These are phyloP conservation scores for Istiophorus platypterus DNA, from an alignment of 2,113 vertebrate species.

Conservation along the genomic window DNA sequence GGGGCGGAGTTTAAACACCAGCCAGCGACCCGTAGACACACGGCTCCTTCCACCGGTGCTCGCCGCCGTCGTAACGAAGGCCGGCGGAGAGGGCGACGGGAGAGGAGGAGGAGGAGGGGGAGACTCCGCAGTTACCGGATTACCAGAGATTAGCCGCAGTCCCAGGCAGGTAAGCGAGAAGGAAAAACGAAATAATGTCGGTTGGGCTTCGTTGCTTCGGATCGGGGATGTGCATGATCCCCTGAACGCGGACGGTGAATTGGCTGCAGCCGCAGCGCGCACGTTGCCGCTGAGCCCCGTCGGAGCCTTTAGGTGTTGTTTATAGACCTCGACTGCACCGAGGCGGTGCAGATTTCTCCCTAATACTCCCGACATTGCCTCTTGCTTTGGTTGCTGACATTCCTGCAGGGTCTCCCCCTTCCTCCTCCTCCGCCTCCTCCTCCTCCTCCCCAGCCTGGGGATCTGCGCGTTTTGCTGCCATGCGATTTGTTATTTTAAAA, in stretches of 20 bases:
- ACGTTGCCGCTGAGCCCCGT: background rate
- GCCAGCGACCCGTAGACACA: background rate
- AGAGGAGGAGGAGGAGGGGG: background rate
- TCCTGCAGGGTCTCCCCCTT: background rate
- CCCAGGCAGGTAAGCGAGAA: too few species aligned
- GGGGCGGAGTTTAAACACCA: slow-evolving; percentile 55
- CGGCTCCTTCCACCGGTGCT: background rate
- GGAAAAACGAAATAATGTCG: too few species aligned
- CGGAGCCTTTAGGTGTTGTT: background rate
- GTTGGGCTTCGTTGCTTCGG: background rate
- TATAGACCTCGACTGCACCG: background rate
- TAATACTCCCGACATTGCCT: too few species aligned
- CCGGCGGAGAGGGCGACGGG: background rate
- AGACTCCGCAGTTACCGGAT: background rate
- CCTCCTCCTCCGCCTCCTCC: too few species aligned
- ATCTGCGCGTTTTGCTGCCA: background rate
- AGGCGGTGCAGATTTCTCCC: background rate
- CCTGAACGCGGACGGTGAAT: background rate
- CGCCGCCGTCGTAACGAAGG: background rate
- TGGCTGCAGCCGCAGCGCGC: background rate
- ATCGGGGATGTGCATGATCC: background rate
- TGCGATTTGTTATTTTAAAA: background rate
- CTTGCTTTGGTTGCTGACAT: background rate
- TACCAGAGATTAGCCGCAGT: slow-evolving; percentile 13
- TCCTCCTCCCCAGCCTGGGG: too few species aligned